These are phyloP conservation scores for Acrocephalus arundinaceus DNA, from an alignment of 2,113 vertebrate species.

Conservation along the genomic window DNA sequence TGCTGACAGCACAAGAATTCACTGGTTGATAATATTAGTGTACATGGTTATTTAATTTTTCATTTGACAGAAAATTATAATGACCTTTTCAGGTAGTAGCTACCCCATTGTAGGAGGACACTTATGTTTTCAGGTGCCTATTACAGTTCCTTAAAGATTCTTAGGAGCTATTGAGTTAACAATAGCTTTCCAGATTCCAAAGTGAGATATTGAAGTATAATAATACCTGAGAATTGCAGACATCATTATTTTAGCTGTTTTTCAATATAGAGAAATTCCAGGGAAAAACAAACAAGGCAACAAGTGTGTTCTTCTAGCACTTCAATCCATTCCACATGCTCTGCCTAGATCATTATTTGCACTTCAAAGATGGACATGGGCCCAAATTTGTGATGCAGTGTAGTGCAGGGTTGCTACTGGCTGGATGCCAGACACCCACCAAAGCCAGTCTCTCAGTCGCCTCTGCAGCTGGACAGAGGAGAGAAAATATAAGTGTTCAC, in stretches of 20 bases:
- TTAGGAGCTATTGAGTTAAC: neutral
- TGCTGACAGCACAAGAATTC: neutral
- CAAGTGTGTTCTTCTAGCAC: neutral
- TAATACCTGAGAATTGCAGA: neutral
- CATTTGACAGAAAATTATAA: neutral
- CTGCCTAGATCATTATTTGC: neutral
- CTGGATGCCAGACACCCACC: neutral
- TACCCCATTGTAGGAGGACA: neutral
- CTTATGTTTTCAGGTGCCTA: neutral
- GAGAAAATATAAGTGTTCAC: neutral
- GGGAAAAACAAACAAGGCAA: fast-evolving
- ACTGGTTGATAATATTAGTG: neutral
- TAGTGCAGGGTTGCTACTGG: neutral
- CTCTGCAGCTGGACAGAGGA: neutral
- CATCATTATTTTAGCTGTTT: neutral
- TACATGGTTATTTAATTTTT: neutral
- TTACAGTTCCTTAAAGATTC: neutral
- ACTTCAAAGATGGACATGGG: neutral
- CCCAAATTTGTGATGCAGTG: neutral
- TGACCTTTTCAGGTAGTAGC: neutral
- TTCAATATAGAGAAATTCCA: neutral
- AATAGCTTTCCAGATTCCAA: neutral
- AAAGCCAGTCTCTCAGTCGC: neutral
- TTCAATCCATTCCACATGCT: neutral
- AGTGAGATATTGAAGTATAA: neutral